Evolutionary conservation across 2,888 invertebrate genomes (phyloP).

Genomic region (Hydroisotoma schaefferi): DNA sequence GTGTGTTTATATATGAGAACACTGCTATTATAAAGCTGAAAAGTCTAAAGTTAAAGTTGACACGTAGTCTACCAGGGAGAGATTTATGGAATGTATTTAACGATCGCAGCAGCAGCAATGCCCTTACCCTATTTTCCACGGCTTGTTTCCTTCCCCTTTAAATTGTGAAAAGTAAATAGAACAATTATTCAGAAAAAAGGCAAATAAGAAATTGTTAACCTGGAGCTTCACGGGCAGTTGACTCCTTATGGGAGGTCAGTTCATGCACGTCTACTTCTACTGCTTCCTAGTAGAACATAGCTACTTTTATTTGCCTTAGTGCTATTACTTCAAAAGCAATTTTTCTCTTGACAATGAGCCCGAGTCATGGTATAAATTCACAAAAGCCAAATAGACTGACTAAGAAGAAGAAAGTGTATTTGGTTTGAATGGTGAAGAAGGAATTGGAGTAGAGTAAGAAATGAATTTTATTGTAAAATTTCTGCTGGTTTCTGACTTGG

Average conservation of each 20-base stretch:
- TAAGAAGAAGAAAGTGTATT: too few species aligned
- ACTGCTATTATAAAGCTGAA: too few species aligned
- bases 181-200: conserved; percentile 12
- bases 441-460: too few species aligned
- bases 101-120: neutral
- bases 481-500: too few species aligned
- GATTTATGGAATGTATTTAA: conserved; percentile 3
- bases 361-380: conserved; percentile 2
- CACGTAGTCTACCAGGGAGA: neutral
- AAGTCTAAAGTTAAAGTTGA: too few species aligned
- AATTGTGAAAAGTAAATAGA: conserved; percentile 15
- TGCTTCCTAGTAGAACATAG: too few species aligned
- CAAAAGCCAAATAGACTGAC: too few species aligned
- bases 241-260: conserved; percentile 41
- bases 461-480: too few species aligned
- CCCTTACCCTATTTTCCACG: neutral
- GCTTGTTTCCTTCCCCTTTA: neutral
- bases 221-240: conserved; percentile 36
- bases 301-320: neutral
- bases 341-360: neutral
- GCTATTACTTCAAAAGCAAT: conserved; percentile 2
- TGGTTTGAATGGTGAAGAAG: too few species aligned
- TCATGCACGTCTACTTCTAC: too few species aligned
- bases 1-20: too few species aligned
- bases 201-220: conserved; percentile 3